Conservation (phyloP, 1,140 invertebrate genomes). For the Pseudomyrmex sp. region DNA sequence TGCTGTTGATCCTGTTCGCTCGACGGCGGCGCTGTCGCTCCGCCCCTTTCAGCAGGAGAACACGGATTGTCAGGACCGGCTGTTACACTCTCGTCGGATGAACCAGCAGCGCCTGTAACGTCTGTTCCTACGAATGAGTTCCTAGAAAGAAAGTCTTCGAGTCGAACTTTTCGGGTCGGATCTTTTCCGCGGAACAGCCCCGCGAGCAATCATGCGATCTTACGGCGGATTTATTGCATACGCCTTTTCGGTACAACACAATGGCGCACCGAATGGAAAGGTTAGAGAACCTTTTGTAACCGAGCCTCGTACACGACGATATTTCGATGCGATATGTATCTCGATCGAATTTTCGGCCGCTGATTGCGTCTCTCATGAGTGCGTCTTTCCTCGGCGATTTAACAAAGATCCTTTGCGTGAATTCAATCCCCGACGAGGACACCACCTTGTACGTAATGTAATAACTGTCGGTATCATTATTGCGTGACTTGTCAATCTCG, state of each 20-base stretch:
- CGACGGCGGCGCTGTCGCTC: conserved; percentile 53
- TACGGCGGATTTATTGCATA: background rate
- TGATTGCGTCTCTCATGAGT: background rate
- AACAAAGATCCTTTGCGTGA: background rate
- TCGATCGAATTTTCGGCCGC: no score
- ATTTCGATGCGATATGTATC: background rate
- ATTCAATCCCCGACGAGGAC: background rate
- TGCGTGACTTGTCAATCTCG: background rate
- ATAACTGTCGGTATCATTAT: background rate
- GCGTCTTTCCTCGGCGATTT: conserved; percentile 1
- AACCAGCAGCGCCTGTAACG: conserved; percentile 63
- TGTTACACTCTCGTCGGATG: conserved; percentile 68
- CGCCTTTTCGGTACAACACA: background rate
- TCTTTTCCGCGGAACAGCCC: background rate
- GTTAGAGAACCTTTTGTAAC: background rate
- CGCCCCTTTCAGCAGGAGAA: conserved; percentile 63
- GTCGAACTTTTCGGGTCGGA: background rate
- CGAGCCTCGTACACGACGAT: background rate
- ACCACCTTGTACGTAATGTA: background rate
- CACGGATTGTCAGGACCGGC: conserved; percentile 47
- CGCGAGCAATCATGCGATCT: background rate
- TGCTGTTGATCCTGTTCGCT: conserved; percentile 63
- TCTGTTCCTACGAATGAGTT: conserved; percentile 64
- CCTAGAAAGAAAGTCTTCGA: conserved; percentile 3
- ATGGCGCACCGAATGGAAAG: background rate